Conservation (phyloP, 2,888 invertebrate species). For the Orthosia gracilis region DNA sequence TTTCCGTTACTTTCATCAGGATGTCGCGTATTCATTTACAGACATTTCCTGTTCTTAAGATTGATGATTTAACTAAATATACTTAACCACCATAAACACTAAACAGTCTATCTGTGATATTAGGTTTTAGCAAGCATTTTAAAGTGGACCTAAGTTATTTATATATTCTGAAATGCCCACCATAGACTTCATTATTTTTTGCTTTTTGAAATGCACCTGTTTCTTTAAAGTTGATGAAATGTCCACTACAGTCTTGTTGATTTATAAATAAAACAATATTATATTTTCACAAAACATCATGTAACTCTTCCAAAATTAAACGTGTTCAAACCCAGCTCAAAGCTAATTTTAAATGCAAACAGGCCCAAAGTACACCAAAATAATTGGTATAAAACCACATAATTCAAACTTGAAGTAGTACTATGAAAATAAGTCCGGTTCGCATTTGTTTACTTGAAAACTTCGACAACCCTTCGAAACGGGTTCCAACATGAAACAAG, state of each 20-base stretch:
- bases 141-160: too few species aligned
- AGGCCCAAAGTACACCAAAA: conserved; percentile 15
- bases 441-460: conserved; percentile 57
- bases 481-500: conserved; percentile 33
- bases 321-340: background rate
- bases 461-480: conserved; percentile 55
- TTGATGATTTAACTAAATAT: conserved; percentile 19
- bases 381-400: conserved; percentile 33
- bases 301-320: too few species aligned
- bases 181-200: too few species aligned
- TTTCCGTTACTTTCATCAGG: conserved; percentile 45
- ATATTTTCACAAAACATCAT: background rate
- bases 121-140: too few species aligned
- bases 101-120: background rate
- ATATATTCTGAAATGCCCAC: too few species aligned
- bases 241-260: too few species aligned
- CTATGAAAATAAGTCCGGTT: conserved; percentile 36
- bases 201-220: too few species aligned
- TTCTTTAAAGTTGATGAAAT: too few species aligned
- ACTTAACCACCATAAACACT: background rate
- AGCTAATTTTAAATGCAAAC: conserved; percentile 10
- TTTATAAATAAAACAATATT: background rate
- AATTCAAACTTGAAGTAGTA: conserved; percentile 43
- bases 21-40: background rate
- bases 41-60: conserved; percentile 32